Evolutionary conservation across 2,113 vertebrate genomes (phyloP), one percentile per base, ranked within the genome.

Genomic region (Nycticebus coucang): DNA sequence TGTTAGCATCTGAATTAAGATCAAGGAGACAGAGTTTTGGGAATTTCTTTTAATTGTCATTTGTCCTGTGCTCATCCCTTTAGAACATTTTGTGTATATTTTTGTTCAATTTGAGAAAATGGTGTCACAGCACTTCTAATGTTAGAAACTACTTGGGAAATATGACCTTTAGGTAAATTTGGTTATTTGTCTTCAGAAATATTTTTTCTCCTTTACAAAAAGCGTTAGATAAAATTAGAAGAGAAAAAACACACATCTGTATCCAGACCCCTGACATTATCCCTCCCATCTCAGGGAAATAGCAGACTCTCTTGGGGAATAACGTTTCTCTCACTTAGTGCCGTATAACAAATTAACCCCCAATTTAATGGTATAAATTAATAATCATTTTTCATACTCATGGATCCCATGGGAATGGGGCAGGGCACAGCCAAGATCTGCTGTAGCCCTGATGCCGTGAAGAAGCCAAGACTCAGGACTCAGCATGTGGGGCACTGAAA

Each of bases 31-130:
- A 26, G 59, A 41, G 33, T 89, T 77, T 93, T 45, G 60, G 68
- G 78, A 75, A 68, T n/a, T 68, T 66, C 59, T 95, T 66, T 62
- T 9, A 79, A 88, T 37, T 41, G 78, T 95, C 57, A n/a, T 94
- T 96, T 89, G 62, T 90, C 57, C 75, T 72, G 24, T 94, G n/a
- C 14, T 68, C 17, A 57, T 91, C 74, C 69, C n/a, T 74, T 89
- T 74, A 94, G 55, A 94, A 83, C 5, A 83, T n/a, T 72, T 87
- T 88, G 93, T 93, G 62, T 91, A 66, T 82, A 83, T 53, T 71
- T 94, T 89, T 82, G 37, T 83, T 89, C 87, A 62, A 35, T 62
- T 93, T 91, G 60, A 89, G 12, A 57, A 94, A 93, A 84, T 68
- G 28, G 22, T 59, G 21, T 53, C 80, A 77, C 0, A 66, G 26